These are phyloP conservation scores for Chrosomus eos DNA, from an alignment of 2,797 vertebrate species.

Conservation along the genomic window DNA sequence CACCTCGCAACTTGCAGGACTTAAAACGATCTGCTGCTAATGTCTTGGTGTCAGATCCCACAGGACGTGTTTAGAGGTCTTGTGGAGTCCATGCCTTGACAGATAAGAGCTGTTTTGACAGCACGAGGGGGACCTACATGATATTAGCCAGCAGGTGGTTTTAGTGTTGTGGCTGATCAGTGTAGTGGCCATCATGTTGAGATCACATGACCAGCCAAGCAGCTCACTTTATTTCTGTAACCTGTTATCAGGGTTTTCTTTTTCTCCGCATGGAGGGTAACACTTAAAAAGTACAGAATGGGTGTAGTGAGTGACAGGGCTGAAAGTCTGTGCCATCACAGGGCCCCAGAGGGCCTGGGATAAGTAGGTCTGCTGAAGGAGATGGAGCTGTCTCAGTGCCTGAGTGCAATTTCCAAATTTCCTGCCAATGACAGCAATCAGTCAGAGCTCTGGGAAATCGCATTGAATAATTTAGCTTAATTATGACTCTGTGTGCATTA, in stretches of 20 bases:
- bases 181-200: background rate
- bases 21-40: background rate
- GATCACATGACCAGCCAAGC: background rate
- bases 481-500: conserved; percentile 56
- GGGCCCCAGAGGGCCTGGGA: conserved; percentile 19
- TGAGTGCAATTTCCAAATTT: conserved; percentile 44
- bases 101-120: background rate
- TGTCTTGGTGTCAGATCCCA: background rate
- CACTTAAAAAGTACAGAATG: conserved; percentile 26
- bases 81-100: background rate
- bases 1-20: too few species aligned
- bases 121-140: background rate
- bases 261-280: background rate
- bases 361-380: conserved; percentile 35
- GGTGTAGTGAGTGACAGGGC: conserved; percentile 28
- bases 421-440: conserved; percentile 38
- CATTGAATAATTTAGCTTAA: conserved; percentile 53
- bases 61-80: background rate
- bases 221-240: background rate
- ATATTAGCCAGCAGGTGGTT: background rate
- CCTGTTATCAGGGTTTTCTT: background rate
- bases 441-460: conserved; percentile 36
- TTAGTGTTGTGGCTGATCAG: background rate
- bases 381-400: conserved; percentile 38
- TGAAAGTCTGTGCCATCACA: conserved; percentile 37